Evolutionary conservation across 1,140 invertebrate genomes (phyloP).

Genomic region (Panagrolaimus sp.): DNA sequence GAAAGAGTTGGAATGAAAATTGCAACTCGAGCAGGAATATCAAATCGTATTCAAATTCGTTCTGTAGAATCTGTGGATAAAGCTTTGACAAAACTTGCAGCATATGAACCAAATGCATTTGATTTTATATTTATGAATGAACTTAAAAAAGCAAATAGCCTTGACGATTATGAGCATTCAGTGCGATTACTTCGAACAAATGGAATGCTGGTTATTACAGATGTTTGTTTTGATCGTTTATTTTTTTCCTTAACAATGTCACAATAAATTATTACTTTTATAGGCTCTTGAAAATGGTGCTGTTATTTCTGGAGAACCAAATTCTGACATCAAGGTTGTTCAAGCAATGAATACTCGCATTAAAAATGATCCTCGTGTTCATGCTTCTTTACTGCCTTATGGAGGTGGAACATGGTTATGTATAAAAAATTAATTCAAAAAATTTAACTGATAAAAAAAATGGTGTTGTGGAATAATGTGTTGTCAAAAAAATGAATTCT

Average conservation of each 20-base stretch:
- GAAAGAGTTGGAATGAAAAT: slow-evolving; percentile 35
- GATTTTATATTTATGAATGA: slow-evolving; percentile 41
- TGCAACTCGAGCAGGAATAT: slow-evolving; percentile 28
- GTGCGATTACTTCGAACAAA: slow-evolving; percentile 30
- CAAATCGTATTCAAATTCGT: slow-evolving; percentile 38
- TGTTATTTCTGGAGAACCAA: slow-evolving; percentile 30
- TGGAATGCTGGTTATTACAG: slow-evolving; percentile 29
- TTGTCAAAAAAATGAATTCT: too few relatives aligned
- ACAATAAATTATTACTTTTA: not conserved
- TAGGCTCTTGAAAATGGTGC: slow-evolving; percentile 32
- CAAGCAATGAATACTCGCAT: slow-evolving; percentile 38
- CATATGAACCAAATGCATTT: slow-evolving; percentile 38
- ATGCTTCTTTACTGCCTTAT: slow-evolving; percentile 34
- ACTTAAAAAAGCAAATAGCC: slow-evolving; percentile 29
- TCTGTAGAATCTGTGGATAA: slow-evolving; percentile 34
- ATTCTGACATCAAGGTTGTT: slow-evolving; percentile 31
- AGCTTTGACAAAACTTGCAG: slow-evolving; percentile 26
- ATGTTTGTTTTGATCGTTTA: slow-evolving; percentile 8
- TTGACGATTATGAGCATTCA: slow-evolving; percentile 37
- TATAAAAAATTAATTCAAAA: slow-evolving; percentile 29
- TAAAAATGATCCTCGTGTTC: slow-evolving; percentile 34
- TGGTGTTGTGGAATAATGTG: too few relatives aligned
- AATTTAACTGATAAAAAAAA: too few relatives aligned
- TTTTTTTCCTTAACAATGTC: not conserved
- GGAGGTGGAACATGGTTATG: slow-evolving; percentile 36